A percentile compares a stretch with the other conserved stretches of the same genome.
phyloP scores from a whole-genome alignment of 1,140 invertebrate species.

The Trichomalopsis sarcophagae region DNA sequence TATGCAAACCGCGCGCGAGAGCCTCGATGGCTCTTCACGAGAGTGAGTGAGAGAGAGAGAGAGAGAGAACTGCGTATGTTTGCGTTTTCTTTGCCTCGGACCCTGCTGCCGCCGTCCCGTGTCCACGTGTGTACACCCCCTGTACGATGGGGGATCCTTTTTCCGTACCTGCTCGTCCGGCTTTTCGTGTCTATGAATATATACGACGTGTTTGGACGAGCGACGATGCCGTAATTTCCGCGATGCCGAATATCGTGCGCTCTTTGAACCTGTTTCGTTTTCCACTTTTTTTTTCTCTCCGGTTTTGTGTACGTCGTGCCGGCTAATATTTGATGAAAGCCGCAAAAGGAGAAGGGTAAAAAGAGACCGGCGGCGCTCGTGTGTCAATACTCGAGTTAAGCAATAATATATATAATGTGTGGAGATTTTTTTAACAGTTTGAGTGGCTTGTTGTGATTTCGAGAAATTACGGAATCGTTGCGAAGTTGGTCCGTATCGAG shows the following conservation, averaged over 20 bases:
- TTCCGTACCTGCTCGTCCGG: not conserved
- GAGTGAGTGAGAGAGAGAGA: too few relatives aligned
- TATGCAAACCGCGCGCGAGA: slow-evolving; percentile 35
- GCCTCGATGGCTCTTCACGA: not conserved
- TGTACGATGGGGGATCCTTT: not conserved
- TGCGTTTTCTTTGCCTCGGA: slow-evolving; percentile 23
- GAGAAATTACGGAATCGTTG: slow-evolving; percentile 9
- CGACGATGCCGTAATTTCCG: not conserved
- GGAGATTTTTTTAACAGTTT: not conserved
- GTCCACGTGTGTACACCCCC: not conserved
- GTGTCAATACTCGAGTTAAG: slow-evolving; percentile 16
- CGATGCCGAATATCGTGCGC: not conserved
- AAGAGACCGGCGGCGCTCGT: not conserved
- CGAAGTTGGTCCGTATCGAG: slow-evolving; percentile 3
- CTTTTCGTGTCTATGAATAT: slow-evolving; percentile 9
- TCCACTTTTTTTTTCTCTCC: not conserved
- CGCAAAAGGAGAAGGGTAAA: not conserved
- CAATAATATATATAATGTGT: not conserved
- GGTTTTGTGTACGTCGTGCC: not conserved
- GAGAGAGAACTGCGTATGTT: not conserved
- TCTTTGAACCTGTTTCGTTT: slow-evolving; percentile 9
- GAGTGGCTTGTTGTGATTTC: not conserved
- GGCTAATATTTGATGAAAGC: slow-evolving; percentile 37
- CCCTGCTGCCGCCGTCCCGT: not conserved
- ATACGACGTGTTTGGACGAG: too few relatives aligned